A percentile compares a stretch with the other conserved stretches of the same genome.
phyloP scores from a whole-genome alignment of 2,888 invertebrate species.

The Protodeltote pygarga region DNA sequence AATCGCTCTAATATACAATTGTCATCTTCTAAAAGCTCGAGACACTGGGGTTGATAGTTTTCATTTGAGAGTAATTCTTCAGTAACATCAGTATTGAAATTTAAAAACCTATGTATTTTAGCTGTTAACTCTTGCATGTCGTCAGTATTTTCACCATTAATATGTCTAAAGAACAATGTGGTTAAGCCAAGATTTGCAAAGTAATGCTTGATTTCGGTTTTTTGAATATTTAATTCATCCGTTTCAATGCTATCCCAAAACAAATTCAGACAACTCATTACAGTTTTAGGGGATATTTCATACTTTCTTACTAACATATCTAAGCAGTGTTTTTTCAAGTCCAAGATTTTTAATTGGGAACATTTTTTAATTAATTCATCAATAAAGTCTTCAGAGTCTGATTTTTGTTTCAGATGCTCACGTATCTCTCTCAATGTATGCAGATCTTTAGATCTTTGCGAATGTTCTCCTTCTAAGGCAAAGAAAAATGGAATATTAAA shows the following conservation, averaged over 20 bases:
- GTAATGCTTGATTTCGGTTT: conserved; percentile 64
- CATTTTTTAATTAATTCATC: conserved; percentile 86
- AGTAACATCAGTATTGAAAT: conserved; percentile 51
- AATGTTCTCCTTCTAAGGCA: conserved; percentile 95
- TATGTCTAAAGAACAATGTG: conserved; percentile 71
- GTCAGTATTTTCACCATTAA: conserved; percentile 66
- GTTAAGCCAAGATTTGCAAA: conserved; percentile 70
- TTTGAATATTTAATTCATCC: conserved; percentile 54
- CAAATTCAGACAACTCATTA: conserved; percentile 81
- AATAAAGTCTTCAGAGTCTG: conserved; percentile 80
- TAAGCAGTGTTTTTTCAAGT: conserved; percentile 90
- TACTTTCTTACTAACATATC: conserved; percentile 90
- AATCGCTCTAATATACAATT: conserved; percentile 89
- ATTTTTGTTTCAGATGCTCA: conserved; percentile 88
- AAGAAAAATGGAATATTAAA: conserved; percentile 96
- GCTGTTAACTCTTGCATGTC: conserved; percentile 66
- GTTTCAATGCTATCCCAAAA: conserved; percentile 75
- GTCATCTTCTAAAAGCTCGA: conserved; percentile 85
- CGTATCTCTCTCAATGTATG: conserved; percentile 93
- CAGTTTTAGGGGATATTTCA: conserved; percentile 87
- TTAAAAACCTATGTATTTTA: conserved; percentile 59
- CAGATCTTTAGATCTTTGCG: conserved; percentile 94
- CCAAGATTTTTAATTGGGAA: conserved; percentile 89
- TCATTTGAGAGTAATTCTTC: conserved; percentile 19
- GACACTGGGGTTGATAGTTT: conserved; percentile 41